Percentiles rank a stretch among this genome's conserved stretches.
Evolutionary conservation across 2,888 invertebrate genomes (phyloP).

Genomic region (Caenorhabditis sinica): DNA sequence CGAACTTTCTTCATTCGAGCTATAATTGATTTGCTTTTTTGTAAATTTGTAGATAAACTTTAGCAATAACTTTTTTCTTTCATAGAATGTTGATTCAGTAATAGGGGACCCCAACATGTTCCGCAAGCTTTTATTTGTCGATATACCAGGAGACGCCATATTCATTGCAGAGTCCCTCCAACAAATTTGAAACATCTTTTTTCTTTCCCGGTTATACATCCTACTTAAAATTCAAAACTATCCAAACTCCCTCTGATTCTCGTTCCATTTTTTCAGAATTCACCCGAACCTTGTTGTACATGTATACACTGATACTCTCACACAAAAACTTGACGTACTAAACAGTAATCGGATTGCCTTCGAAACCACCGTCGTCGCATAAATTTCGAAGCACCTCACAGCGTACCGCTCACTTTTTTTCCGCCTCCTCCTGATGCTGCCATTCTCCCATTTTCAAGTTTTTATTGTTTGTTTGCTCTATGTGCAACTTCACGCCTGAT

Average conservation of each 20-base stretch:
- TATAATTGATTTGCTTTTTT: no score
- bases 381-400: slow-evolving; percentile 22
- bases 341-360: slow-evolving; percentile 57
- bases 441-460: slow-evolving; percentile 19
- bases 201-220: not conserved
- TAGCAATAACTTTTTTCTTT: no score
- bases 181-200: not conserved
- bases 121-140: no score
- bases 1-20: no score
- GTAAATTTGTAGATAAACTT: no score
- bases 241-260: not conserved
- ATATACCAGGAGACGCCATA: no score
- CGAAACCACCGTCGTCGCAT: slow-evolving; percentile 17
- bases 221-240: not conserved
- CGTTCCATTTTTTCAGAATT: slow-evolving; percentile 41
- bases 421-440: not conserved
- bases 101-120: no score
- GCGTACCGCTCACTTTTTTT: slow-evolving; percentile 29
- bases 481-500: slow-evolving; percentile 54
- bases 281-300: slow-evolving; percentile 9
- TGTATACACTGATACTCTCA: not conserved
- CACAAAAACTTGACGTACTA: slow-evolving; percentile 57
- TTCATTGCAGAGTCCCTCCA: no score
- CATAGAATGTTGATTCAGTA: no score
- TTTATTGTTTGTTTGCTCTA: slow-evolving; percentile 60